A percentile compares a stretch with the other conserved stretches of the same genome.
phyloP scores from a whole-genome alignment of 2,888 invertebrate genomes.

The Seira sanloemensis region DNA sequence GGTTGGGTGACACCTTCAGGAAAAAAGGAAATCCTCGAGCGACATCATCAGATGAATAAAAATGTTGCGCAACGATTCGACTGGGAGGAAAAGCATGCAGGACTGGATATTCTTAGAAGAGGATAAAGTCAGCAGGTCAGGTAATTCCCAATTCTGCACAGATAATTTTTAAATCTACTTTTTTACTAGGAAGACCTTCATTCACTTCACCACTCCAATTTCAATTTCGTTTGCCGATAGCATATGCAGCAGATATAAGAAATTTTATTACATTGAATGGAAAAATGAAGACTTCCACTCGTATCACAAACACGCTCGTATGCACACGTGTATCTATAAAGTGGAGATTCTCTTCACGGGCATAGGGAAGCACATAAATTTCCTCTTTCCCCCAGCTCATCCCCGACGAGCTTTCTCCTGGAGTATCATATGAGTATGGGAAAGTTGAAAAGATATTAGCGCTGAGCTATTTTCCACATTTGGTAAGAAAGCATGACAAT shows the following conservation, averaged over 20 bases:
- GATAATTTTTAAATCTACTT: neutral
- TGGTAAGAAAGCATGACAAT: too few relatives aligned
- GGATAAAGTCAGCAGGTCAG: conserved; percentile 53
- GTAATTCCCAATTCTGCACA: conserved; percentile 49
- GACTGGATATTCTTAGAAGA: neutral
- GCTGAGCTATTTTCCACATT: too few relatives aligned
- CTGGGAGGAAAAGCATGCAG: neutral
- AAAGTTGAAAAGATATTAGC: too few relatives aligned
- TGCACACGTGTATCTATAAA: too few relatives aligned
- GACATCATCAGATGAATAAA: neutral
- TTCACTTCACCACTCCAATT: conserved; percentile 20
- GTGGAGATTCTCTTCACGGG: too few relatives aligned
- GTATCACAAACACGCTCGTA: too few relatives aligned
- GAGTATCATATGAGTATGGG: too few relatives aligned
- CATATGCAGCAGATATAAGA: conserved; percentile 41
- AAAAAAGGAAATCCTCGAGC: conserved; percentile 24
- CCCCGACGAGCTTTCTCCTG: too few relatives aligned
- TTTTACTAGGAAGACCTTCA: neutral
- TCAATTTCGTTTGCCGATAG: neutral
- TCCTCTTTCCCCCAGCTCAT: too few relatives aligned
- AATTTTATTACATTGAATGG: conserved; percentile 37
- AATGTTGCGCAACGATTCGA: neutral
- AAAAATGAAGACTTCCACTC: too few relatives aligned
- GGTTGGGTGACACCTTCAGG: neutral
- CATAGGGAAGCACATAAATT: too few relatives aligned